Evolutionary conservation across 2,888 invertebrate genomes (phyloP).

Genomic region (Campoletis raptor): DNA sequence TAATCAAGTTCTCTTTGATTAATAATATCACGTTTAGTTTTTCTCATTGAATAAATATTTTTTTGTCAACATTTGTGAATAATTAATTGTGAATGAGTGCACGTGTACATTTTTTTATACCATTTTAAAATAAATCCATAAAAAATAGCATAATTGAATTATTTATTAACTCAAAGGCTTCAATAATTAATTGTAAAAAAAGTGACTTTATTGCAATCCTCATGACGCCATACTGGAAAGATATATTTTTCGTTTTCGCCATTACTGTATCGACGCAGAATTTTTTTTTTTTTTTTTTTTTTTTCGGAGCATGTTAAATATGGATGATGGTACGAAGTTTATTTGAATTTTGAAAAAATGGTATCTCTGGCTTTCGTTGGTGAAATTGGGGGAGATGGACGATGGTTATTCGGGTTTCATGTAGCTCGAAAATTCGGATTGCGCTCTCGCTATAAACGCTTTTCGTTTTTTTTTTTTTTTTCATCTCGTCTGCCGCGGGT

Average conservation of each 20-base stretch:
- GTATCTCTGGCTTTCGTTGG: slow-evolving; percentile 4
- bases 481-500: slow-evolving; percentile 18
- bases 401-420: slow-evolving; percentile 8
- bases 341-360: slow-evolving; percentile 24
- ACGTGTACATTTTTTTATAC: not conserved
- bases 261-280: not conserved
- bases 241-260: not conserved
- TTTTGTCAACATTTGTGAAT: not conserved
- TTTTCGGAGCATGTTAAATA: slow-evolving; percentile 2
- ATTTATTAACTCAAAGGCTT: not conserved
- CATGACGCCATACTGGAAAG: not conserved
- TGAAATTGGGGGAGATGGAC: not conserved
- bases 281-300: slow-evolving; percentile 11
- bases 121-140: not conserved
- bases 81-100: not conserved
- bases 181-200: not conserved
- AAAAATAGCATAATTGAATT: not conserved
- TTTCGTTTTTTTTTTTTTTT: slow-evolving; percentile 35
- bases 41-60: not conserved
- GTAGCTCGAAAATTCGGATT: not conserved
- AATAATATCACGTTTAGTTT: not conserved
- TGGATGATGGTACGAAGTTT: slow-evolving; percentile 8
- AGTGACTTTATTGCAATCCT: not conserved
- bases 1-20: not conserved
- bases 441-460: slow-evolving; percentile 39